phyloP scores from a whole-genome alignment of 37 sponge, comb jelly and placozoan genomes.

The Halisarca cf. caerulea region DNA sequence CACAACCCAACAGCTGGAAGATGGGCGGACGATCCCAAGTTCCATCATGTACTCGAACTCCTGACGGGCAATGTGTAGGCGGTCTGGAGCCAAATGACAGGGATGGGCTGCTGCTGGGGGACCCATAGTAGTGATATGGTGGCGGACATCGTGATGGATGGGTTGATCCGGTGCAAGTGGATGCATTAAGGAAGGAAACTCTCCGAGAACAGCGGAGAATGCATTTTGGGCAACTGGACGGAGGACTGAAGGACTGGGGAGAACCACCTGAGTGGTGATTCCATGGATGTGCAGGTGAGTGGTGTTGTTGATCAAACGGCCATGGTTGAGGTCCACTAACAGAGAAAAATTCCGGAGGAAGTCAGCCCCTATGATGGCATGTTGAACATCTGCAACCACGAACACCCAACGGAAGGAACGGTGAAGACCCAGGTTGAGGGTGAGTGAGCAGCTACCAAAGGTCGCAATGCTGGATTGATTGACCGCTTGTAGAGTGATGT shows the following conservation, averaged over 20 bases:
- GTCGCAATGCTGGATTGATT: slow-evolving; percentile 37
- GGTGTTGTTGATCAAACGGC: slow-evolving; percentile 5
- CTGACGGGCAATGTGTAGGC: no score
- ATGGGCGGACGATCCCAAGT: no score
- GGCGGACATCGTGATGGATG: no score
- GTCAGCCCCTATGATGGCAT: slow-evolving; percentile 72
- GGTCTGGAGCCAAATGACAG: no score
- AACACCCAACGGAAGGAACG: slow-evolving; percentile 53
- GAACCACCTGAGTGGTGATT: not conserved
- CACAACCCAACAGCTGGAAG: no score
- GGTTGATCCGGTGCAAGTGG: no score
- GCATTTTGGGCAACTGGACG: not conserved
- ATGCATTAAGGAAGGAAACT: no score
- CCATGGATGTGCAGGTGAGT: slow-evolving; percentile 30
- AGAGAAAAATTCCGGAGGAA: slow-evolving; percentile 44
- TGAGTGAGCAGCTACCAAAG: slow-evolving; percentile 29
- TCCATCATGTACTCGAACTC: no score
- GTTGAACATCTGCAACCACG: slow-evolving; percentile 70
- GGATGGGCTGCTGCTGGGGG: no score
- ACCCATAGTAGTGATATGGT: no score
- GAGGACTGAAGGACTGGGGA: not conserved
- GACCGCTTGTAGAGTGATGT: slow-evolving; percentile 32
- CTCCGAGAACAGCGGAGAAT: no score
- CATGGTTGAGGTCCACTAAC: slow-evolving; percentile 13
- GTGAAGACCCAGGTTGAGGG: slow-evolving; percentile 69